These are phyloP conservation scores for Salticus scenicus DNA, from an alignment of 2,888 invertebrate species.

Conservation along the genomic window DNA sequence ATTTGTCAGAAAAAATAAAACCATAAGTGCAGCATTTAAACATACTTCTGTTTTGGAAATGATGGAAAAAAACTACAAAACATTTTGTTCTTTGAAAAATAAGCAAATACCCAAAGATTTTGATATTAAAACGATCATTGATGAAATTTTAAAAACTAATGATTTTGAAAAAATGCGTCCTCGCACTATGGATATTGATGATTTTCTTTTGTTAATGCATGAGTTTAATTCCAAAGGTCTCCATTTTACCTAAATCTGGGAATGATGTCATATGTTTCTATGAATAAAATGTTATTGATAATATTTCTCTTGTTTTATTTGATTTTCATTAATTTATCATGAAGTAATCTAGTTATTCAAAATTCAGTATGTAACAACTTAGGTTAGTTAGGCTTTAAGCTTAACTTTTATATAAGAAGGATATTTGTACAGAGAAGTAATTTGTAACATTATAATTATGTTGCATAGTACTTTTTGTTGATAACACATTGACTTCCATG, in stretches of 20 bases:
- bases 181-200: slow-evolving; percentile 95
- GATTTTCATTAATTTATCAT: no score
- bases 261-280: no score
- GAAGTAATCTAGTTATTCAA: no score
- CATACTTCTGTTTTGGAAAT: slow-evolving; percentile 87
- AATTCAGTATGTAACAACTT: no score
- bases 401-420: no score
- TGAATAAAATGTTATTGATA: slow-evolving; percentile 3
- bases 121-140: slow-evolving; percentile 87
- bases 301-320: background rate
- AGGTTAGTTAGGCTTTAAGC: no score
- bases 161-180: slow-evolving; percentile 86
- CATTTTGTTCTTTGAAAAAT: slow-evolving; percentile 91
- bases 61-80: slow-evolving; percentile 92
- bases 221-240: slow-evolving; percentile 94
- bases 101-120: slow-evolving; percentile 86
- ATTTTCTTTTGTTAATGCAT: slow-evolving; percentile 85
- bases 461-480: no score
- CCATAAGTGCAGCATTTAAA: slow-evolving; percentile 91
- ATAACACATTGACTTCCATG: no score
- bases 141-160: slow-evolving; percentile 82
- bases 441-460: no score
- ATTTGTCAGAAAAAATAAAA: slow-evolving; percentile 97
- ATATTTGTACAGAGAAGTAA: no score
- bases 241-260: slow-evolving; percentile 89